phyloP scores from a whole-genome alignment of 1,140 invertebrate genomes.

The Calliopsis andreniformis region DNA sequence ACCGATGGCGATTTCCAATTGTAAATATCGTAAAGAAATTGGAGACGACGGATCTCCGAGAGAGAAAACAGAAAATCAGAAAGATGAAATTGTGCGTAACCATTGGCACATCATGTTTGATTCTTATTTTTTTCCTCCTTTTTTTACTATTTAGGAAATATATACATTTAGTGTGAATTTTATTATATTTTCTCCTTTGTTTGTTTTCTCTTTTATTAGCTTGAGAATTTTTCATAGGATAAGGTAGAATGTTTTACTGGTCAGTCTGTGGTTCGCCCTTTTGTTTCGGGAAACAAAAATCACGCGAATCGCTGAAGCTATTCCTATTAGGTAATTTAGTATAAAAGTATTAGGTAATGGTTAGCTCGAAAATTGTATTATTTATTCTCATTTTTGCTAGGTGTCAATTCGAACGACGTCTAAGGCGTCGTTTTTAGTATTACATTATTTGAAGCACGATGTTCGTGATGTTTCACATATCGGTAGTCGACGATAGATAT shows the following conservation, averaged over 20 bases:
- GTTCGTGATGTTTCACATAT: slow-evolving; percentile 10
- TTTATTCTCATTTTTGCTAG: slow-evolving; percentile 6
- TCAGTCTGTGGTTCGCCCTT: background rate
- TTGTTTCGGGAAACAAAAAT: no score
- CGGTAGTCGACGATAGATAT: slow-evolving; percentile 3
- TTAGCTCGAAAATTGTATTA: background rate
- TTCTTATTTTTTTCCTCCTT: slow-evolving; percentile 11
- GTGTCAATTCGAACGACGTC: background rate
- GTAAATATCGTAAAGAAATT: slow-evolving; percentile 21
- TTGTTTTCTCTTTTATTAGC: background rate
- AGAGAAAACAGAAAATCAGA: background rate
- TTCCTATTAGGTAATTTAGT: background rate
- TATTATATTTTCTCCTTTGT: background rate
- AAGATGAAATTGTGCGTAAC: slow-evolving; percentile 1
- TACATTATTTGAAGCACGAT: background rate
- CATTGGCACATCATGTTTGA: background rate
- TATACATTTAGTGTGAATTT: background rate
- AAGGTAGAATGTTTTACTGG: background rate
- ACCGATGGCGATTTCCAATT: slow-evolving; percentile 5
- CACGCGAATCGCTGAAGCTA: background rate
- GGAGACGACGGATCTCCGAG: background rate
- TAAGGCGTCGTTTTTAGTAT: background rate
- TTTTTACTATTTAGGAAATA: background rate
- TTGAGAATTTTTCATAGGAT: background rate
- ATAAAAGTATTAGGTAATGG: background rate